Evolutionary conservation across 2,797 vertebrate genomes (phyloP), one percentile per base, ranked within the genome.

Genomic region (Gadopsis marmoratus): DNA sequence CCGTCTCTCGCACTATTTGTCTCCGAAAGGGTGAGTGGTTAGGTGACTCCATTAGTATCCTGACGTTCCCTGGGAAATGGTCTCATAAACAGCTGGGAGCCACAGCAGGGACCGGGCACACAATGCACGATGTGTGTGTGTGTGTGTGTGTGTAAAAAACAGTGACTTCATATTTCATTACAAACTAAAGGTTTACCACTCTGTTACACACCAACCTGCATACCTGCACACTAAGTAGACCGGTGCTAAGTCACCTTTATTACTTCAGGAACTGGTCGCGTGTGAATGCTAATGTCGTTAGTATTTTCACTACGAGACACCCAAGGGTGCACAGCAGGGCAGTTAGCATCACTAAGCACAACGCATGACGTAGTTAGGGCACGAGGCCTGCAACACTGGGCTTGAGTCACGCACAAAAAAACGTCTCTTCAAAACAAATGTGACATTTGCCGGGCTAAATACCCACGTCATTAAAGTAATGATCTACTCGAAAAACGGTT

Each of bases 11-110:
- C 41, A 85, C 33, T 33, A 2, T 73, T 74, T 66, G 60, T 78
- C 58, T 88, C 50, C 50, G 72, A 82, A 86, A 83, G 82, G 72
- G 71, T 87, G 3, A 71, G 82, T 23, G 64, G 78, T 91, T 88
- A 66, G 60, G 78, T 88, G 88, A 86, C 86, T 84, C 76, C 70
- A 77, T 84, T 78, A 88, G 70, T 45, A 74, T 89, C 81, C 81
- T 45, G 63, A 66, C 77, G 87, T 83, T 91, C 74, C 56, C 82
- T 91, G 83, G 89, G 88, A 92, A 93, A 88, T 58, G 7, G 48
- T 75, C 89, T 91, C 76, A 61, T 92, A 90, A 93, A 93, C 89
- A 87, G 87, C 85, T 73, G 81, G 87, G 74, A 74, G 81, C 45
- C 87, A 33, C 85, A 91, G 82, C 71, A 21, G 84, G 86, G 29